Conservation (phyloP, 2,113 vertebrate species). For the Hypocryptadius cinnamomeus region DNA sequence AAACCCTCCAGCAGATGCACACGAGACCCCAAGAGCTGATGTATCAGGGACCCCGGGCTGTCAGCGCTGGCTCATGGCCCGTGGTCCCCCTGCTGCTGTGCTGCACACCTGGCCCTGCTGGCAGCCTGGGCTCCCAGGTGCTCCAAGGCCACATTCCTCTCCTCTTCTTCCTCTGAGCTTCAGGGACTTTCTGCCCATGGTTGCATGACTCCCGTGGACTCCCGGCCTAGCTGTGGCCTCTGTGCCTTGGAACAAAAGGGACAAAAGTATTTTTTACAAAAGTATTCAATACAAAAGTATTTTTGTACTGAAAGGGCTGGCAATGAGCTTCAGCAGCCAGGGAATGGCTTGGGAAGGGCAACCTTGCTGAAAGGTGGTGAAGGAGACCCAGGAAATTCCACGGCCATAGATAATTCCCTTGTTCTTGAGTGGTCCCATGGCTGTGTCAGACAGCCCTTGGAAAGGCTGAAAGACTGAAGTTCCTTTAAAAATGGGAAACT, state of each 20-base stretch:
- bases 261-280: too few relatives aligned
- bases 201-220: accelerated
- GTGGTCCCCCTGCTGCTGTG: not conserved
- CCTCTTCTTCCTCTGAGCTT: constrained; percentile 14
- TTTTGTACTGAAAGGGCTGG: not conserved
- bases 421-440: not conserved
- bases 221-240: not conserved
- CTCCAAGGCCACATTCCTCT: not conserved
- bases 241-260: accelerated
- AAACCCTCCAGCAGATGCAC: not conserved
- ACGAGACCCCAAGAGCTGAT: not conserved
- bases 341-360: not conserved
- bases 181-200: not conserved
- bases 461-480: not conserved
- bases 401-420: accelerated
- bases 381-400: not conserved
- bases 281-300: not conserved
- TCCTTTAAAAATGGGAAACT: not conserved
- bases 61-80: accelerated
- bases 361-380: not conserved
- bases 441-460: not conserved
- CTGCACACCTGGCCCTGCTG: constrained; percentile 27
- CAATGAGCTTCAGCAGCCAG: not conserved
- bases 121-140: not conserved
- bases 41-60: not conserved